Evolutionary conservation across 2,113 vertebrate species (phyloP), one percentile per base, ranked within the genome.

Genomic region (Vombatus ursinus): DNA sequence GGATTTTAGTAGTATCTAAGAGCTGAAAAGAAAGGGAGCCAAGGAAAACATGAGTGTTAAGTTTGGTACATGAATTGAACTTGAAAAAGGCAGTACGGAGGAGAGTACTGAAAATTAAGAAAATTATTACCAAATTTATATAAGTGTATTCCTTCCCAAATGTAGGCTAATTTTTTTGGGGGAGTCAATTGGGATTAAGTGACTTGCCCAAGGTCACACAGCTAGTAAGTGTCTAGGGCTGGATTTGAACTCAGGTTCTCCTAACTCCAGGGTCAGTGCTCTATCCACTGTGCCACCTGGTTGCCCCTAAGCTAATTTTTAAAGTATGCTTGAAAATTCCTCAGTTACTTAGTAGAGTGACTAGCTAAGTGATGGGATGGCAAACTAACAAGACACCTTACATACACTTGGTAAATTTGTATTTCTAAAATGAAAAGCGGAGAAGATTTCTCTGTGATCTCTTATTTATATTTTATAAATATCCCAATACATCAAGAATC

Each of bases 371-470:
- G 89, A 94, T 92, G 92, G 95, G 19, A 49, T 31, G 5, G 0
- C 50, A 93, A 9, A 90, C 3, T 61, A 61, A 61, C 68, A 84
- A 84, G 19, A 44, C 23, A 53, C 89, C 52, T 94, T 44, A 95
- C 14, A 53, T 19, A 54, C 5, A 52, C 19, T 77, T 92, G 57
- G 47, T 90, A 95, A 93, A 54, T 93, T 89, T 89, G n/a, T 94
- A 92, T 94, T 52, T 95, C 96, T 94, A 95, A 92, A 93, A 22
- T 49, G 90, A 95, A 97, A 54, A 92, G 7, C 90, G 23, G 25
- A 93, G 0, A 91, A 92, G 49, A 95, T 93, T 90, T n/a, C 31
- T 52, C 57, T 90, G 1, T 25, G 50, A 53, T 95, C 94, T 92
- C 54, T 91, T 44, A 91, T 52, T 91, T 44, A 91, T 52, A 93